These are phyloP conservation scores for Bolborhynchus lineola DNA, from an alignment of 2,113 vertebrate species.

Conservation along the genomic window DNA sequence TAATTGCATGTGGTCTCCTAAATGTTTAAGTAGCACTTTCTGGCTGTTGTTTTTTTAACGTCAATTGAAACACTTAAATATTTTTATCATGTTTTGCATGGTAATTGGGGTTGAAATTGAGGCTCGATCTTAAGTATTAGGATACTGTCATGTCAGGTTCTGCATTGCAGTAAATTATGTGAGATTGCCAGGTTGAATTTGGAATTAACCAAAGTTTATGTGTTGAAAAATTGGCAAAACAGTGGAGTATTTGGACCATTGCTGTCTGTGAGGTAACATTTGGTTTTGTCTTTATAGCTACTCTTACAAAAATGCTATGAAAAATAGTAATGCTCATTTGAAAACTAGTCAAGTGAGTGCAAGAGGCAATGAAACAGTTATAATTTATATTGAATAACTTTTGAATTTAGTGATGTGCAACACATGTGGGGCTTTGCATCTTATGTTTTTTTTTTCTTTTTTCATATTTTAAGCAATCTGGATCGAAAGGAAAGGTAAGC, in stretches of 20 bases:
- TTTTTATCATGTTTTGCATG: neutral
- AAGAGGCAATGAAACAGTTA: neutral
- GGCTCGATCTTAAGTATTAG: neutral
- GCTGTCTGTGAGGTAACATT: neutral
- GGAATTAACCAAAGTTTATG: neutral
- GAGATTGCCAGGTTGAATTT: neutral
- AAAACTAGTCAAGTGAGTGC: neutral
- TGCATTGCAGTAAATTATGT: neutral
- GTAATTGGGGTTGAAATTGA: neutral
- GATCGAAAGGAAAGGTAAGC: slow-evolving; percentile 86
- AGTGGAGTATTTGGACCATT: neutral
- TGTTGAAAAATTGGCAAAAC: neutral
- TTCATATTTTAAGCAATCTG: slow-evolving; percentile 80
- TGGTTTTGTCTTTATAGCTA: neutral
- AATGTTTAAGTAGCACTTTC: neutral
- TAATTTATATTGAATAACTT: neutral
- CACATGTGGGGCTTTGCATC: slow-evolving; percentile 53
- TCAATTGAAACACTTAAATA: neutral
- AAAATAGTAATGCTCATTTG: neutral
- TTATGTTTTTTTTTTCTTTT: slow-evolving; percentile 65
- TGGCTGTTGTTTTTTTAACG: neutral
- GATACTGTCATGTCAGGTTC: neutral
- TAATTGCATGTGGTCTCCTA: neutral
- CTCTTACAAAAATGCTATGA: neutral
- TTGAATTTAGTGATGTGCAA: slow-evolving; percentile 19